Percentiles rank a stretch among this genome's conserved stretches.
These are phyloP conservation scores for Mechanitis messenoides DNA, from an alignment of 2,888 invertebrate species.

Conservation along the genomic window DNA sequence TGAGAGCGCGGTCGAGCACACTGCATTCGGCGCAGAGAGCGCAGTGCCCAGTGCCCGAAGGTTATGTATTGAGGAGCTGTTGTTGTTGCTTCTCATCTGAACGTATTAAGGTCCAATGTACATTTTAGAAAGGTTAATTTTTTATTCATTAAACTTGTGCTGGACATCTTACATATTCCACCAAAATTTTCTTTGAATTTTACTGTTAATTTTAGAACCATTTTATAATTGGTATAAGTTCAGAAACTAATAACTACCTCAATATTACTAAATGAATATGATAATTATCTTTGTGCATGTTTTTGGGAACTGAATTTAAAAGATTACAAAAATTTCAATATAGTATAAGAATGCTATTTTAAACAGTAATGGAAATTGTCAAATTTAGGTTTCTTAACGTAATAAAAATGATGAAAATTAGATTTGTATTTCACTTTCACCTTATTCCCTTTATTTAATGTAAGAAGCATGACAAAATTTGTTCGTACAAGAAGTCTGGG, in stretches of 20 bases:
- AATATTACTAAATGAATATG: slow-evolving; percentile 75
- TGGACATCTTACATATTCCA: slow-evolving; percentile 49
- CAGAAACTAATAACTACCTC: slow-evolving; percentile 77
- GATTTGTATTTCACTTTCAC: slow-evolving; percentile 22
- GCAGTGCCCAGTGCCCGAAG: slow-evolving; percentile 23
- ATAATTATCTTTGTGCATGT: slow-evolving; percentile 75
- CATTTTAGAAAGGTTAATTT: slow-evolving; percentile 46
- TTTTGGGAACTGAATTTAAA: slow-evolving; percentile 71
- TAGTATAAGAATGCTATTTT: slow-evolving; percentile 73
- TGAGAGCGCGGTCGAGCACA: slow-evolving; percentile 25
- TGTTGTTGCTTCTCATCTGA: slow-evolving; percentile 35
- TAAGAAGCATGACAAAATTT: too few relatives aligned
- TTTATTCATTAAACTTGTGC: slow-evolving; percentile 42
- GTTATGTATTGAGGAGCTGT: slow-evolving; percentile 46
- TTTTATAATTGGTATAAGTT: slow-evolving; percentile 75
- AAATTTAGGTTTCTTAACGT: slow-evolving; percentile 75
- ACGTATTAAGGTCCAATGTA: slow-evolving; percentile 52
- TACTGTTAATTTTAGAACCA: slow-evolving; percentile 70
- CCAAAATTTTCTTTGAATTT: slow-evolving; percentile 57
- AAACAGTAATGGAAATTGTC: slow-evolving; percentile 71
- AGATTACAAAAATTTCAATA: slow-evolving; percentile 61
- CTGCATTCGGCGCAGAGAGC: slow-evolving; percentile 21
- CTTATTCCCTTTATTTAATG: neutral
- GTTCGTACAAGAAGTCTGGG: too few relatives aligned
- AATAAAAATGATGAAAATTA: slow-evolving; percentile 67